Evolutionary conservation across 1,140 invertebrate genomes (phyloP).

Genomic region (Gerris buenoi): DNA sequence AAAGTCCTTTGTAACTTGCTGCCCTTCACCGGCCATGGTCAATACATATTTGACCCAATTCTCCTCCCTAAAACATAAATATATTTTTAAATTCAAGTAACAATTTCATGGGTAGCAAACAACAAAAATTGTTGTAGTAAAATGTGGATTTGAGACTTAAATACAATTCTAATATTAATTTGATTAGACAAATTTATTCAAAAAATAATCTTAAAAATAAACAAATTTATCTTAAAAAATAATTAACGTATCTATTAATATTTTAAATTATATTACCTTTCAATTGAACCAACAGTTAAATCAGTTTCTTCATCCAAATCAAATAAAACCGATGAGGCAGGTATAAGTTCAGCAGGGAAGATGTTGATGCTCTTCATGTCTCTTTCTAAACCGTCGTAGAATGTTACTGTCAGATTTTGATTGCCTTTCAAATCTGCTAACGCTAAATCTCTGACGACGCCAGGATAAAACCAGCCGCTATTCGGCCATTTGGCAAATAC

Average conservation of each 20-base stretch:
- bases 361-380: conserved; percentile 18
- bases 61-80: too few species aligned
- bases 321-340: conserved; percentile 6
- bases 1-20: conserved; percentile 3
- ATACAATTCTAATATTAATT: too few species aligned
- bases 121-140: too few species aligned
- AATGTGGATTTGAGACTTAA: too few species aligned
- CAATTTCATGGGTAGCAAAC: too few species aligned
- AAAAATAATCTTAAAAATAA: too few species aligned
- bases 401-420: conserved; percentile 11
- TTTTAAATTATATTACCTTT: too few species aligned
- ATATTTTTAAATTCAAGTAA: too few species aligned
- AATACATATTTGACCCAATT: conserved; percentile 13
- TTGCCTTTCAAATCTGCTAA: conserved; percentile 3
- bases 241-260: background rate
- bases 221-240: background rate
- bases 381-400: conserved; percentile 14
- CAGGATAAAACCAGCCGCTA: conserved; percentile 17
- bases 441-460: conserved; percentile 8
- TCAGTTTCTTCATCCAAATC: conserved; percentile 16
- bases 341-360: conserved; percentile 14
- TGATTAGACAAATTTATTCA: too few species aligned
- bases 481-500: conserved; percentile 18
- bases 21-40: conserved; percentile 1
- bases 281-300: conserved; percentile 7